Conservation (phyloP, 2,888 invertebrate genomes). For the Rhopalosiphum nymphaeae region DNA sequence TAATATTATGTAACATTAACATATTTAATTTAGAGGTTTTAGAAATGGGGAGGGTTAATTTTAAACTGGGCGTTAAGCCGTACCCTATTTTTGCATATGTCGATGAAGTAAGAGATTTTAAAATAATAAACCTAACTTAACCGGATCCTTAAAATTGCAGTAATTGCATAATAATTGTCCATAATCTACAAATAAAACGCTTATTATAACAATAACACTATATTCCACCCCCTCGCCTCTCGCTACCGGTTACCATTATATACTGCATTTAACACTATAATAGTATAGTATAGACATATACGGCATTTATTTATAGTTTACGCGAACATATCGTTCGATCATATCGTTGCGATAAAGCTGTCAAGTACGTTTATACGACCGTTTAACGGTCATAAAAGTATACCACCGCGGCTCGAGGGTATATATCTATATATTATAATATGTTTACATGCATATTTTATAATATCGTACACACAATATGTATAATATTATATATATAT, state of each 20-base stretch:
- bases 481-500: neutral
- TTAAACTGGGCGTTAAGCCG: neutral
- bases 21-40: neutral
- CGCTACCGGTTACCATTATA: neutral
- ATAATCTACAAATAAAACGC: neutral
- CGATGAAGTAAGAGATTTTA: neutral
- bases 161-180: neutral
- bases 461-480: neutral
- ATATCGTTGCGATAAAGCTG: slow-evolving; percentile 24
- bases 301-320: neutral
- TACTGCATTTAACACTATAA: neutral
- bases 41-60: neutral
- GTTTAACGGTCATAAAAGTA: slow-evolving; percentile 48
- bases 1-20: neutral
- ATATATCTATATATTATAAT: slow-evolving; percentile 10
- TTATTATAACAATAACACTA: neutral
- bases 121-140: neutral
- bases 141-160: neutral
- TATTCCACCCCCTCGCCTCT: neutral
- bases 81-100: neutral
- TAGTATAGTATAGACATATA: neutral
- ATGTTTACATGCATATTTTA: slow-evolving; percentile 32
- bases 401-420: neutral
- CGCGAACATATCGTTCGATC: slow-evolving; percentile 20
- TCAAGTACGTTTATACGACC: slow-evolving; percentile 18